phyloP scores from a whole-genome alignment of 2,797 vertebrate genomes.

The Paratrypauchen microcephalus region DNA sequence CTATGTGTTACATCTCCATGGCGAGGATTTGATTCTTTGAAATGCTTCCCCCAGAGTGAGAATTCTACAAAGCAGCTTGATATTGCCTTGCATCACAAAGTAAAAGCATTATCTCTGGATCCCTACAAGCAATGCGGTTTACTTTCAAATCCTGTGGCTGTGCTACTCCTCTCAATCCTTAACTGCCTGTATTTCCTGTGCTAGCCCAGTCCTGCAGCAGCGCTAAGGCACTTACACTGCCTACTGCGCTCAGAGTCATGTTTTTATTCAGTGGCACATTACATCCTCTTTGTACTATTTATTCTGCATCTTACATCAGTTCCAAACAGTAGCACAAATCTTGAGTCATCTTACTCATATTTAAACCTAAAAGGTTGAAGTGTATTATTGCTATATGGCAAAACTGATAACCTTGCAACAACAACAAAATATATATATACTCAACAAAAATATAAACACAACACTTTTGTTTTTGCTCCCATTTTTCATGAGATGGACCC shows the following conservation, averaged over 20 bases:
- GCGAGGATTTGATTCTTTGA: conserved; percentile 84
- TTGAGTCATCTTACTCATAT: background rate
- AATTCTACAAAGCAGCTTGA: conserved; percentile 80
- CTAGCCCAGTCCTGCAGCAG: conserved; percentile 39
- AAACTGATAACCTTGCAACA: background rate
- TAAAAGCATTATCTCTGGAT: conserved; percentile 85
- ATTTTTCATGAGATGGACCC: too few species aligned
- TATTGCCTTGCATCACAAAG: conserved; percentile 84
- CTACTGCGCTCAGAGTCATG: conserved; percentile 54
- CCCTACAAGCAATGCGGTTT: conserved; percentile 75
- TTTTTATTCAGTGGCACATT: conserved; percentile 54
- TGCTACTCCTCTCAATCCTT: conserved; percentile 63
- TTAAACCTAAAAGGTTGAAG: background rate
- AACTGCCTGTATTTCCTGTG: conserved; percentile 47
- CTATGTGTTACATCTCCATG: conserved; percentile 68
- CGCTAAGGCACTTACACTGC: conserved; percentile 48
- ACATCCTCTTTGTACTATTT: conserved; percentile 45
- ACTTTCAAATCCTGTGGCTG: conserved; percentile 73
- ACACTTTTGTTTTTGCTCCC: too few species aligned
- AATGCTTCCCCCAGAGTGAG: conserved; percentile 81
- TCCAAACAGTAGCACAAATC: conserved; percentile 8
- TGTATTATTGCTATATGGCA: background rate
- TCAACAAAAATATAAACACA: too few species aligned
- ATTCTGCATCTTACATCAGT: conserved; percentile 49
- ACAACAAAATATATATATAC: too few species aligned